These are phyloP conservation scores for Aphelinus atriplicis DNA, from an alignment of 1,140 invertebrate species.

Conservation along the genomic window DNA sequence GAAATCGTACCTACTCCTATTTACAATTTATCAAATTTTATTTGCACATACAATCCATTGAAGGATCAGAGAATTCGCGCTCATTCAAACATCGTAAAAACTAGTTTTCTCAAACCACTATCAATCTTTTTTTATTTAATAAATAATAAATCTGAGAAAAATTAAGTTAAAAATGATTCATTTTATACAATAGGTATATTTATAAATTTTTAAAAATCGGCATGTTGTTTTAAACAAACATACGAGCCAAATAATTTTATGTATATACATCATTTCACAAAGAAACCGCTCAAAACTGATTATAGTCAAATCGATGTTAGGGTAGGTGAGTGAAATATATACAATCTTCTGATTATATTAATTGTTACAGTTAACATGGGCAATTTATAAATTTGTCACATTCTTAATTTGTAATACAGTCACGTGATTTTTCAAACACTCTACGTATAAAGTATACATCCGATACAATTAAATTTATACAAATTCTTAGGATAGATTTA, in stretches of 20 bases:
- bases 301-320: too few species aligned
- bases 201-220: conserved; percentile 10
- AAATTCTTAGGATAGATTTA: too few species aligned
- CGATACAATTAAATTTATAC: too few species aligned
- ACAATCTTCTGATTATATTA: too few species aligned
- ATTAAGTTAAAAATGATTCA: conserved; percentile 14
- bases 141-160: conserved; percentile 32
- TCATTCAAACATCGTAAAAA: too few species aligned
- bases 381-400: too few species aligned
- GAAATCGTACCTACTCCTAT: conserved; percentile 28
- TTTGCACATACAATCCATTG: conserved; percentile 8
- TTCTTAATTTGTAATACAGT: too few species aligned
- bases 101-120: conserved; percentile 27
- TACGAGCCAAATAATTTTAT: background rate
- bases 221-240: conserved; percentile 16
- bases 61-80: background rate
- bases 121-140: conserved; percentile 23
- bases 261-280: background rate
- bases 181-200: conserved; percentile 13
- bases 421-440: too few species aligned
- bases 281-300: too few species aligned
- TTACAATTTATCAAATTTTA: conserved; percentile 33
- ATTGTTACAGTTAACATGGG: too few species aligned
- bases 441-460: too few species aligned
- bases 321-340: too few species aligned